Percentiles rank a stretch among this genome's conserved stretches.
phyloP scores from a whole-genome alignment of 2,888 invertebrate genomes.

The Nephrotoma guestfalica region DNA sequence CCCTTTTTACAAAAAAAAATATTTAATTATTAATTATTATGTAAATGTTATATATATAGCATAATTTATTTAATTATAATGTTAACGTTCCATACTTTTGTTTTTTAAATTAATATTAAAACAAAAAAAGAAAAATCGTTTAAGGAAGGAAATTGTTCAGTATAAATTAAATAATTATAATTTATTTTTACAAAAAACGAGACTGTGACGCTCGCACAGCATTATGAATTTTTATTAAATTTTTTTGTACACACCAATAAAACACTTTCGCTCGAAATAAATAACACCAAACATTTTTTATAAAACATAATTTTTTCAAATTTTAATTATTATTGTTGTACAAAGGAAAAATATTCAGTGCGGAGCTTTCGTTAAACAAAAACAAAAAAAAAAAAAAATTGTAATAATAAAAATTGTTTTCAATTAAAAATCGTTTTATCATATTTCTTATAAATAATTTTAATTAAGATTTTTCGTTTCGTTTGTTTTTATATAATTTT shows the following conservation, averaged over 20 bases:
- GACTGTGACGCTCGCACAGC: neutral
- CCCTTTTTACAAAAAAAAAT: neutral
- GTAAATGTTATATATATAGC: neutral
- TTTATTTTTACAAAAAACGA: neutral
- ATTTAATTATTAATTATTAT: neutral
- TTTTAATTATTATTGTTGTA: neutral
- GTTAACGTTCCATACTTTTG: neutral
- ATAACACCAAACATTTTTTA: neutral
- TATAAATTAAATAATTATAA: neutral
- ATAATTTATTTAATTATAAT: neutral
- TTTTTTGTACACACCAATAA: neutral
- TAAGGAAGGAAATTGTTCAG: neutral
- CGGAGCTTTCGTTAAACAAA: neutral
- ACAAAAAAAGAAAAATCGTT: neutral
- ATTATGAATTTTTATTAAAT: neutral
- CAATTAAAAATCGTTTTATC: neutral
- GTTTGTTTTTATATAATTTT: neutral
- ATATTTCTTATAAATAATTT: neutral
- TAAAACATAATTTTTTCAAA: neutral
- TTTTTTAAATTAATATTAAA: neutral
- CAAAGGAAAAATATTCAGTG: neutral
- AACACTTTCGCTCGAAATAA: neutral
- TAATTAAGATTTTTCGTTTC: neutral
- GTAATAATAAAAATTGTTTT: neutral
- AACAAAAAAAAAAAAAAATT: too few species aligned